Evolutionary conservation across 2,888 invertebrate species (phyloP).

Genomic region (Rhamphomyia laevipes): DNA sequence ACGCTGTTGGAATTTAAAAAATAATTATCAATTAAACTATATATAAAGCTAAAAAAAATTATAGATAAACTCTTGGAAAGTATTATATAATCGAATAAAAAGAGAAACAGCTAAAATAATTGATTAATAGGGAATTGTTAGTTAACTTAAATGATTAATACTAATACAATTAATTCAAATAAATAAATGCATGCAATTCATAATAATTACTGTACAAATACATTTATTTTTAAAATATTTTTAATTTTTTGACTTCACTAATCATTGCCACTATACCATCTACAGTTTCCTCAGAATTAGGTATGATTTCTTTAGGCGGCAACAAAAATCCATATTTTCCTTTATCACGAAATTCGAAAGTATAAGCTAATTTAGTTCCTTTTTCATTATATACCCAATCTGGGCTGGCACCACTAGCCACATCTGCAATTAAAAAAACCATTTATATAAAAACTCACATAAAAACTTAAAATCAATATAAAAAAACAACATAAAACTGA

Average conservation of each 20-base stretch:
- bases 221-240: not conserved
- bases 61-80: too few species aligned
- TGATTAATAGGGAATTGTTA: too few species aligned
- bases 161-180: too few species aligned
- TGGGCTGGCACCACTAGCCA: constrained; percentile 35
- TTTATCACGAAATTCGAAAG: constrained; percentile 52
- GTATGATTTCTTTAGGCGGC: constrained; percentile 50
- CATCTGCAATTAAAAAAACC: constrained; percentile 25
- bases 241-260: not conserved
- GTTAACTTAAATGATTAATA: too few species aligned
- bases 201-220: too few species aligned
- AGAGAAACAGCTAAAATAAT: too few species aligned
- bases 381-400: constrained; percentile 45
- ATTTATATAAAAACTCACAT: not conserved
- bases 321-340: constrained; percentile 57
- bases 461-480: not conserved
- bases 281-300: constrained; percentile 47
- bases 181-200: too few species aligned
- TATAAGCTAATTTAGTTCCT: constrained; percentile 41
- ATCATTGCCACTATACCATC: constrained; percentile 41
- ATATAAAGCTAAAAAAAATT: too few species aligned
- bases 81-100: too few species aligned
- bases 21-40: too few species aligned
- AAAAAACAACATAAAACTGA: constrained; percentile 41
- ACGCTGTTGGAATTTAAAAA: too few species aligned